phyloP scores from a whole-genome alignment of 2,888 invertebrate genomes.

The Steinernema carpocapsae region DNA sequence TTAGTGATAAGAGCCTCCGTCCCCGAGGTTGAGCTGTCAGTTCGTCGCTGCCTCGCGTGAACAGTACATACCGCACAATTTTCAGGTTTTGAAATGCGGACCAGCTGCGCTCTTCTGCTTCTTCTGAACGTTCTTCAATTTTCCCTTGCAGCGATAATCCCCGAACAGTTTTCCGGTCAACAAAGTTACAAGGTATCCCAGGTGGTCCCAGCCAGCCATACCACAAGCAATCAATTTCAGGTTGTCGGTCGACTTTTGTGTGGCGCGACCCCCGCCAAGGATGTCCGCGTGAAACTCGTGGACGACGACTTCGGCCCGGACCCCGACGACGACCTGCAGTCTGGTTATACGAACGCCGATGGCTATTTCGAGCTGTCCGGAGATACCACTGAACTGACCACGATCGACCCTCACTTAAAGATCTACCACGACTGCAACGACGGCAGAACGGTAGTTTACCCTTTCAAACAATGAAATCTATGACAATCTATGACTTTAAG shows the following conservation, averaged over 20 bases:
- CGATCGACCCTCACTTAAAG: constrained; percentile 67
- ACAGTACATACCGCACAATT: background rate
- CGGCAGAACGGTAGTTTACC: constrained; percentile 56
- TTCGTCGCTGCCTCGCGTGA: background rate
- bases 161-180: constrained; percentile 51
- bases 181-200: constrained; percentile 59
- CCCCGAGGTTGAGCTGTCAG: background rate
- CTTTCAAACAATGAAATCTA: constrained; percentile 9
- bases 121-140: background rate
- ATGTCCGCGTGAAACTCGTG: constrained; percentile 65
- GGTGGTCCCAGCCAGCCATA: background rate
- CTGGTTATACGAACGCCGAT: constrained; percentile 56
- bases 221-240: constrained; percentile 26
- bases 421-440: constrained; percentile 68
- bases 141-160: constrained; percentile 34
- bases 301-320: constrained; percentile 68
- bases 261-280: constrained; percentile 57
- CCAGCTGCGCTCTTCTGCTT: background rate
- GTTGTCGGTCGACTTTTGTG: constrained; percentile 58
- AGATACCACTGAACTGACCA: constrained; percentile 63
- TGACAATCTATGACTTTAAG: constrained; percentile 46
- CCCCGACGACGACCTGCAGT: constrained; percentile 64
- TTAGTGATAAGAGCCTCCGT: background rate
- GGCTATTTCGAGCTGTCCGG: constrained; percentile 61
- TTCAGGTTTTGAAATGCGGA: background rate